These are phyloP conservation scores for Scomberomorus guttatus DNA, from an alignment of 2,797 vertebrate species.

Conservation along the genomic window DNA sequence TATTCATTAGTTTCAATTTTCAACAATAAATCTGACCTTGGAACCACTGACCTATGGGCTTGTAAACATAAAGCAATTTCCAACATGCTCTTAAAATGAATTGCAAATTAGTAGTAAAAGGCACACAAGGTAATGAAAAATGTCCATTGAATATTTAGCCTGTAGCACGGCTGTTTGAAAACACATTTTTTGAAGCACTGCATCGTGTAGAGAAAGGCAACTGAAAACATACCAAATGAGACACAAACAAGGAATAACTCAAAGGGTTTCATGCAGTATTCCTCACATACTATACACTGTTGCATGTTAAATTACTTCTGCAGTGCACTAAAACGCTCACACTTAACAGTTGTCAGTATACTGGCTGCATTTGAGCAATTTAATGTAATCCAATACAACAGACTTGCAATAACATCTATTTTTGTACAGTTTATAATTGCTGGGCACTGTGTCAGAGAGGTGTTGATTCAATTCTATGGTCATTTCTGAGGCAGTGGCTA, in stretches of 20 bases:
- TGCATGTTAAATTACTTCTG: slow-evolving; percentile 11
- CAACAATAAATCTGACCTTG: slow-evolving; percentile 72
- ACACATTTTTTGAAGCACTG: slow-evolving; percentile 29
- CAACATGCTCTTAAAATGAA: slow-evolving; percentile 76
- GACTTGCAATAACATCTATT: not conserved
- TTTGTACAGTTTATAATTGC: not conserved
- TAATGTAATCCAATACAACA: slow-evolving; percentile 20
- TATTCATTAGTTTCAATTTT: slow-evolving; percentile 78
- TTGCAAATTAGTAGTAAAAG: slow-evolving; percentile 84
- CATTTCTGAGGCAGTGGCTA: not conserved
- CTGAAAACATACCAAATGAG: not conserved
- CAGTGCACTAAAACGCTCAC: not conserved
- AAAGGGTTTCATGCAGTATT: slow-evolving; percentile 13
- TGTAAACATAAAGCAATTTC: slow-evolving; percentile 82
- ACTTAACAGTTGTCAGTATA: slow-evolving; percentile 18
- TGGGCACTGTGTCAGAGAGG: not conserved
- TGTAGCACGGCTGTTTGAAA: slow-evolving; percentile 58
- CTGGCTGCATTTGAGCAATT: slow-evolving; percentile 33
- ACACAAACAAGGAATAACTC: slow-evolving; percentile 13
- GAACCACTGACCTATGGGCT: slow-evolving; percentile 76
- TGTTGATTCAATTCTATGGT: not conserved
- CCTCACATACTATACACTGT: not conserved
- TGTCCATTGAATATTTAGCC: slow-evolving; percentile 68
- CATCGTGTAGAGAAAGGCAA: slow-evolving; percentile 11
- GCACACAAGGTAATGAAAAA: slow-evolving; percentile 74